Evolutionary conservation across 2,888 invertebrate genomes (phyloP).

Genomic region (Ennomos quercinarius): DNA sequence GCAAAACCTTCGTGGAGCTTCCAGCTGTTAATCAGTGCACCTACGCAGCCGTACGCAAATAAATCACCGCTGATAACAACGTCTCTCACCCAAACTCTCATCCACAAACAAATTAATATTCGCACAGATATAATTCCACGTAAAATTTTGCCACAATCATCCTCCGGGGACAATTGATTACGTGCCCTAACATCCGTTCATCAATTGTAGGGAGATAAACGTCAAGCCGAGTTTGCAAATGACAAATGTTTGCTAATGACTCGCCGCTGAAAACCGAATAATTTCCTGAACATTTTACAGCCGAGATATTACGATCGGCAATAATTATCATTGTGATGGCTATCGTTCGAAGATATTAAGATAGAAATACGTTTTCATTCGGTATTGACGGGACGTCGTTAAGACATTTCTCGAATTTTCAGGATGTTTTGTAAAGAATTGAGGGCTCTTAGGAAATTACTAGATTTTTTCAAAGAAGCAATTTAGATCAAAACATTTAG

Average conservation of each 20-base stretch:
- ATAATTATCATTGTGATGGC: conserved; percentile 55
- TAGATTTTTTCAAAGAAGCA: conserved; percentile 2
- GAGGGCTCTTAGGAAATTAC: neutral
- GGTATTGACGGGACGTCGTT: conserved; percentile 40
- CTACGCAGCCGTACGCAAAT: conserved; percentile 23
- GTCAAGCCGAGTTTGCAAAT: conserved; percentile 78
- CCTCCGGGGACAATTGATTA: conserved; percentile 73
- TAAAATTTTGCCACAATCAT: conserved; percentile 67
- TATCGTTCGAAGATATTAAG: conserved; percentile 51
- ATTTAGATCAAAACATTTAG: too few species aligned
- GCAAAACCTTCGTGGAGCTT: too few species aligned
- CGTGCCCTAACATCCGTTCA: conserved; percentile 77
- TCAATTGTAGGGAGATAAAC: conserved; percentile 79
- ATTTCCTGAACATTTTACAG: conserved; percentile 68
- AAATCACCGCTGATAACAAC: conserved; percentile 26
- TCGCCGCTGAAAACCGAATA: conserved; percentile 68
- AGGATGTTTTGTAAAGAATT: conserved; percentile 7
- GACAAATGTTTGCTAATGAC: conserved; percentile 82
- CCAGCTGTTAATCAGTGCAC: conserved; percentile 13
- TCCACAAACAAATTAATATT: conserved; percentile 54
- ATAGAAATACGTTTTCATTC: conserved; percentile 50
- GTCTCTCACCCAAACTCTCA: conserved; percentile 44
- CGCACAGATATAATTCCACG: conserved; percentile 51
- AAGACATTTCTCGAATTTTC: conserved; percentile 30
- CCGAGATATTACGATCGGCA: conserved; percentile 55